A percentile compares a stretch with the other conserved stretches of the same genome.
Conservation (phyloP, 2,113 vertebrate genomes). For the Anhinga anhinga region DNA sequence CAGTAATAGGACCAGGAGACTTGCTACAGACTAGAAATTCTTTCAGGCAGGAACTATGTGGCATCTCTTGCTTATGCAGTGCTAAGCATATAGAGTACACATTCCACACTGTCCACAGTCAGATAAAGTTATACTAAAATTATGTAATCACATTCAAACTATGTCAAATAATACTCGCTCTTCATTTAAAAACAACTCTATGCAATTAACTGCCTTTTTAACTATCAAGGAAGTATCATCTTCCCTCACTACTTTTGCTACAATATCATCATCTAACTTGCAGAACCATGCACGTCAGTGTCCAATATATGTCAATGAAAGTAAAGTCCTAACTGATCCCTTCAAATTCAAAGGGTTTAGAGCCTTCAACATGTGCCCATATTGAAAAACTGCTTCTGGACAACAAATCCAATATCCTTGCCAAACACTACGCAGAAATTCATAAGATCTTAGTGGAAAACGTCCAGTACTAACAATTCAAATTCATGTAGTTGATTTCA, state of each 20-base stretch:
- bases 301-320: neutral
- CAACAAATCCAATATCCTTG: conserved; percentile 33
- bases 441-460: conserved; percentile 52
- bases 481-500: conserved; percentile 58
- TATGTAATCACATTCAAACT: neutral
- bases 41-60: neutral
- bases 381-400: conserved; percentile 51
- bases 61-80: neutral
- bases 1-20: neutral
- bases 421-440: conserved; percentile 55
- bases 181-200: no score
- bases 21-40: neutral
- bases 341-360: conserved; percentile 19
- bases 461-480: conserved; percentile 54
- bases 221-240: neutral
- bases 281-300: neutral
- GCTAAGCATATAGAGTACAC: neutral
- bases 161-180: neutral
- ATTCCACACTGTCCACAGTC: neutral
- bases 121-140: neutral
- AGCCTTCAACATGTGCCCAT: neutral
- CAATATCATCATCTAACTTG: neutral
- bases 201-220: neutral
- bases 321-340: neutral
- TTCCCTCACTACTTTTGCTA: neutral